Evolutionary conservation across 2,888 invertebrate species (phyloP).

Genomic region (Xylota segnis): DNA sequence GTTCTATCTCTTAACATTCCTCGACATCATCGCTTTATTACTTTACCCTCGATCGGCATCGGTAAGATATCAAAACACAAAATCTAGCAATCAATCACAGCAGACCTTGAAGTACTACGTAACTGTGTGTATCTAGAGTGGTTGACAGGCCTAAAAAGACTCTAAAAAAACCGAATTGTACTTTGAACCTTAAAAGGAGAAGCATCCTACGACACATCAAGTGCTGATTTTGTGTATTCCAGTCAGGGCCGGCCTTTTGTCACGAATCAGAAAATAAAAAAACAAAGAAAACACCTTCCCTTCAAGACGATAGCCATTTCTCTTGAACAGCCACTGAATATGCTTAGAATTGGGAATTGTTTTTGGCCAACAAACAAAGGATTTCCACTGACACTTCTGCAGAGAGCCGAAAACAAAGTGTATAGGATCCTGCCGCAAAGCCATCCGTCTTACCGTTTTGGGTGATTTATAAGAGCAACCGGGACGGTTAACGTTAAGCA

Average conservation of each 20-base stretch:
- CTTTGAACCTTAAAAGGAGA: neutral
- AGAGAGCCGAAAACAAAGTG: no score
- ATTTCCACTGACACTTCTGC: neutral
- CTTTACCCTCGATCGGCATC: conserved; percentile 6
- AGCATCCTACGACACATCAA: conserved; percentile 29
- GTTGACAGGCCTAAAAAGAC: neutral
- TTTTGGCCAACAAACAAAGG: neutral
- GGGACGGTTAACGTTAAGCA: conserved; percentile 24
- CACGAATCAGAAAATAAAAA: no score
- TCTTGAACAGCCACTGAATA: neutral
- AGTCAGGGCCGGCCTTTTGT: conserved; percentile 4
- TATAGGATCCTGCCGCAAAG: conserved; percentile 2
- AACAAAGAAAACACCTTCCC: neutral
- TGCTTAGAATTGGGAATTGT: neutral
- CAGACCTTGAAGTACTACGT: conserved; percentile 19
- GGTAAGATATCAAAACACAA: conserved; percentile 11
- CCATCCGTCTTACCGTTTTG: conserved; percentile 16
- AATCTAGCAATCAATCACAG: conserved; percentile 31
- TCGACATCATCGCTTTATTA: conserved; percentile 12
- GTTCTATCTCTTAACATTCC: conserved; percentile 11
- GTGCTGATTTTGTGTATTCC: conserved; percentile 30
- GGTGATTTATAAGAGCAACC: conserved; percentile 31
- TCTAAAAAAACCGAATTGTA: neutral
- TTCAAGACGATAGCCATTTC: neutral
- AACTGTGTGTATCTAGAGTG: neutral